Percentiles rank a stretch among this genome's conserved stretches.
phyloP scores from a whole-genome alignment of 2,113 vertebrate species.

The Lucifuga dentata region DNA sequence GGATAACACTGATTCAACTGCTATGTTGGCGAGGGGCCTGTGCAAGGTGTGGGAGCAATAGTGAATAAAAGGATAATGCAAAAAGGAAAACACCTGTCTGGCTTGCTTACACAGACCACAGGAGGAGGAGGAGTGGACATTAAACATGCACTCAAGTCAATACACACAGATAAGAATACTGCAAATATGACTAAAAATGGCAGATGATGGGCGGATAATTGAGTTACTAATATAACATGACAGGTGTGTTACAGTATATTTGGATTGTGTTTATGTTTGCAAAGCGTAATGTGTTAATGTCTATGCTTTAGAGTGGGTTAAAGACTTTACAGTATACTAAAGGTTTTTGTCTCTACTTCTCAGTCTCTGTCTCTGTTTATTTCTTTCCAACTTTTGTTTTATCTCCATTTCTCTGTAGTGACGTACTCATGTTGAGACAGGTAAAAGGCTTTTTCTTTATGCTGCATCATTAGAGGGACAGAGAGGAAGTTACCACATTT shows the following conservation, averaged over 20 bases:
- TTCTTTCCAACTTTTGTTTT: slow-evolving; percentile 28
- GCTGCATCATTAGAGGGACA: slow-evolving; percentile 9
- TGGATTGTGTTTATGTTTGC: background rate
- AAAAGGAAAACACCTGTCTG: slow-evolving; percentile 62
- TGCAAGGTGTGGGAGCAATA: slow-evolving; percentile 49
- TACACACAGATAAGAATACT: slow-evolving; percentile 25
- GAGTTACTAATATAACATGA: background rate
- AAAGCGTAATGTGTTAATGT: slow-evolving; percentile 1
- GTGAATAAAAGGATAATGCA: slow-evolving; percentile 36
- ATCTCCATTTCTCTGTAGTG: slow-evolving; percentile 28
- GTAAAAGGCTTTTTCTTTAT: slow-evolving; percentile 8
- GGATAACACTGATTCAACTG: slow-evolving; percentile 44
- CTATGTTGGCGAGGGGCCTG: slow-evolving; percentile 41
- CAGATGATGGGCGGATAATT: background rate
- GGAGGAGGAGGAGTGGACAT: slow-evolving; percentile 35
- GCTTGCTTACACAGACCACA: slow-evolving; percentile 24
- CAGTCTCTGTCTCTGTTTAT: background rate
- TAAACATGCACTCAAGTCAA: slow-evolving; percentile 6
- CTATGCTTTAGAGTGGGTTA: too few relatives aligned
- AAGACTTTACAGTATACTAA: background rate
- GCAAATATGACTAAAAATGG: background rate
- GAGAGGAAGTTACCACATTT: background rate
- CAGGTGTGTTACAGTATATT: background rate
- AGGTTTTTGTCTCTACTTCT: slow-evolving; percentile 14
- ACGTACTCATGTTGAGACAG: slow-evolving; percentile 28